These are phyloP conservation scores for Pseudopodoces humilis DNA, from an alignment of 2,113 vertebrate genomes.

Conservation along the genomic window DNA sequence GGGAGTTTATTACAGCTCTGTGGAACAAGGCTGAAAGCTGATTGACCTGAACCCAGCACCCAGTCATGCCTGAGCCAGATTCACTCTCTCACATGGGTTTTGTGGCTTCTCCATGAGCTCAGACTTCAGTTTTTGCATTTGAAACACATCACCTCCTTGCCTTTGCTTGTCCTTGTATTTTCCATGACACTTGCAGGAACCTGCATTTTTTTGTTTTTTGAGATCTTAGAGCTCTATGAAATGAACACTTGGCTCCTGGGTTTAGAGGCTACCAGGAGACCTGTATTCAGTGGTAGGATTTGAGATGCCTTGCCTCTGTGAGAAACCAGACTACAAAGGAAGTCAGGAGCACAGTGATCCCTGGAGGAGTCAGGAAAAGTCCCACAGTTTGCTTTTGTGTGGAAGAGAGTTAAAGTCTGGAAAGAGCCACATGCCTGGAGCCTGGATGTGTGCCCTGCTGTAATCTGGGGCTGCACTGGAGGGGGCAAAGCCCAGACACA, in stretches of 20 bases:
- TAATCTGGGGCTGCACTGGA: neutral
- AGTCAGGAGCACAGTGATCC: neutral
- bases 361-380: neutral
- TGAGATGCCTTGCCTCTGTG: neutral
- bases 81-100: neutral
- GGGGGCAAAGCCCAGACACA: neutral
- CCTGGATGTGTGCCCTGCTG: neutral
- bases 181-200: neutral
- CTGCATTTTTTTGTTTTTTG: neutral
- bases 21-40: neutral
- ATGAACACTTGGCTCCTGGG: neutral
- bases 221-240: neutral
- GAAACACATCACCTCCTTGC: neutral
- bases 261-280: neutral
- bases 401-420: neutral
- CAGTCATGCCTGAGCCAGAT: neutral
- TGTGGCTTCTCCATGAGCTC: neutral
- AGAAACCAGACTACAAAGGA: neutral
- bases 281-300: neutral
- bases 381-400: neutral
- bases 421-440: neutral
- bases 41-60: neutral
- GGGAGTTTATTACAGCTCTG: neutral
- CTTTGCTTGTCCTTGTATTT: neutral
- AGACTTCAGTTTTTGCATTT: neutral